Base-by-base conservation (phyloP, 2,888 invertebrate genomes). In the Cephus rjabovi region DNA sequence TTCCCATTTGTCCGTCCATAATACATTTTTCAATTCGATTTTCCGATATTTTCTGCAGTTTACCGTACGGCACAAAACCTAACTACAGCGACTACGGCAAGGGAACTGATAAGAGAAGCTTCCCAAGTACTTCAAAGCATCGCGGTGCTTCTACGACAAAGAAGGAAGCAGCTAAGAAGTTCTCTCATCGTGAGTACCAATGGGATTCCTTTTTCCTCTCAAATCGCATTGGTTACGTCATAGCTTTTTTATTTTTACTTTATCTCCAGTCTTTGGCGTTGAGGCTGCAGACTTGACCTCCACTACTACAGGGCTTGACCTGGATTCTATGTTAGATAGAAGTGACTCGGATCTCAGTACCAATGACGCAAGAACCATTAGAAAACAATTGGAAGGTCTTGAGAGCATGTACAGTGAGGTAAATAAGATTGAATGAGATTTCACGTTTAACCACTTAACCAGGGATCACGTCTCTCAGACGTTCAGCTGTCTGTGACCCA, bases 351-450 rank as follows among this genome's bases (percentile, higher is more conserved):
- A 96, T 88, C 93, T 96, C 23, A 95, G 96, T 69, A 95, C 95
- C 0, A 95, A 95, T 3, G 96, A 96, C 89, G 95, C 96, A 2
- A 93, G 96, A 83, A 95, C 96, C 56, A 96, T 97, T 82, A 93
- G 96, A 34, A 94, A 96, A 81, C 97, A 97, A 89, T 92, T 97
- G 68, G 95, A 97, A 87, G 96, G 97, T 0, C 92, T 97, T 6
- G 97, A 97, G 93, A 95, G 94, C 84, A 97, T 97, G 97, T 97
- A 97, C 89, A 96, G 96, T 0, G 97, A 97, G 93, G 97, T 96
- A 87, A 86, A 56, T 56, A 56, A 56, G 23, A 23, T 56, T 1
- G 9, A 56, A 56, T 23, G 23, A 9, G 23, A 56, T 56, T 56
- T 56, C 56, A 9, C 9, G 56, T 23, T 56, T 9, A 56, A 23